Evolutionary conservation across 2,888 invertebrate species (phyloP), one percentile per base, ranked within the genome.

Genomic region (Napeogenes inachia): DNA sequence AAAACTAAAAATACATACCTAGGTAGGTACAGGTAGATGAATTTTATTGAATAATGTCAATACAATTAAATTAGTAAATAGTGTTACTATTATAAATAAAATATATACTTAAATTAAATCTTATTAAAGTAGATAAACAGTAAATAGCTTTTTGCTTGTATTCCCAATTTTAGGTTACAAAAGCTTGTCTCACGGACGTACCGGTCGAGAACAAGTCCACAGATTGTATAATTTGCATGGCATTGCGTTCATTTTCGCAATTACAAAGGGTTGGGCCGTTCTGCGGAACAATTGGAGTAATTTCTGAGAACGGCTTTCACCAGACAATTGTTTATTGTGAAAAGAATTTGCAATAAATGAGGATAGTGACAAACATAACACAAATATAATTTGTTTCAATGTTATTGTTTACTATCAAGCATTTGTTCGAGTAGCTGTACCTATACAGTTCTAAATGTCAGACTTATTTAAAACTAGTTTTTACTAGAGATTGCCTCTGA

Each of bases 141-240:
- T 42, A 42, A 42, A 42, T 42, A 10, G 10, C 42, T 42, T 8
- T 42, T 42, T 38, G 38, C 8, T 42, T 42, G 10, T 50, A 30
- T 30, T 50, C 6, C 4, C 46, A 21, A 30, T 50, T 50, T 6
- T 50, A 8, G n/a, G 21, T 50, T 30, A n/a, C 50, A 50, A 50
- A 50, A 50, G 50, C 30, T 21, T n/a, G 50, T 30, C 10, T 10
- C 47, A n/a, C n/a, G n/a, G 21, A 30, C 54, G 64, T 55, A 61
- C 66, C 63, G 67, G 67, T 30, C 30, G 13, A 30, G 30, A 30
- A 50, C 68, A 69, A 69, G 42, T 3, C 42, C 3, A 0, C 10
- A 42, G 42, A 70, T 73, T 69, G 68, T 71, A 71, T 68, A 70
- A 73, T 71, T 68, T 69, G 59, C 62, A 65, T 71, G 62, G 67